Evolutionary conservation across 30 jellyfish, hydroid and myxozoan species (phyloP), one percentile per base, ranked within the genome.

Genomic region (Aurelia coerulea): DNA sequence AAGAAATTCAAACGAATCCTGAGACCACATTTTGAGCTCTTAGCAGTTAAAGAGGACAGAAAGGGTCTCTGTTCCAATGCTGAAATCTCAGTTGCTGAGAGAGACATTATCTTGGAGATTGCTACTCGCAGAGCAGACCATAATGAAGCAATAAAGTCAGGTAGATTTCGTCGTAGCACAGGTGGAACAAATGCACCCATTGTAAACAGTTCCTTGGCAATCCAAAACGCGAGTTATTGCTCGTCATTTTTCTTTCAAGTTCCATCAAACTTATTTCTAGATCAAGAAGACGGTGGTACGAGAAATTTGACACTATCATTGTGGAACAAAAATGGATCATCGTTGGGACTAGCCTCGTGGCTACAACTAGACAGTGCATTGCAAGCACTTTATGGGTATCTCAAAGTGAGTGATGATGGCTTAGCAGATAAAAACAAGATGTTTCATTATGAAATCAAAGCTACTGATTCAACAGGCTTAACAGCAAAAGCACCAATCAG

Each of bases 361-460:
- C n/a, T 95, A 17, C 96, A 90, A 79, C 73, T 91, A 16, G 90
- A 83, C 34, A 37, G 51, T 10, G 41, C 69, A 37, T 46, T 87
- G 32, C 97, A 85, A 62, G 80, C 78, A 33, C 76, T 95, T 4
- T 95, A 85, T 68, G 99, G 99, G 15, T 85, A 78, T 35, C 81
- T 95, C 49, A 83, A 90, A 67, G 93, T 64, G 4, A 82, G 93
- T 39, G 99, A 90, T 65, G 68, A 53, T 42, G 82, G 37, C 16
- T 49, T 83, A 7, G 76, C 87, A 12, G 91, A 71, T 31, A 32
- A 83, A 16, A 76, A 76, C 11, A 71, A 66, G 31, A 59, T 62
- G 18, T 29, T 68, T 42, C 29, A 37, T 16, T 93, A 87, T 52
- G 41, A 70, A 17, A 68, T 93, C 16, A 77, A 72, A 1, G 98